Evolutionary conservation across 1,140 invertebrate species (phyloP), one percentile per base, ranked within the genome.

Genomic region (Sinella curviseta): DNA sequence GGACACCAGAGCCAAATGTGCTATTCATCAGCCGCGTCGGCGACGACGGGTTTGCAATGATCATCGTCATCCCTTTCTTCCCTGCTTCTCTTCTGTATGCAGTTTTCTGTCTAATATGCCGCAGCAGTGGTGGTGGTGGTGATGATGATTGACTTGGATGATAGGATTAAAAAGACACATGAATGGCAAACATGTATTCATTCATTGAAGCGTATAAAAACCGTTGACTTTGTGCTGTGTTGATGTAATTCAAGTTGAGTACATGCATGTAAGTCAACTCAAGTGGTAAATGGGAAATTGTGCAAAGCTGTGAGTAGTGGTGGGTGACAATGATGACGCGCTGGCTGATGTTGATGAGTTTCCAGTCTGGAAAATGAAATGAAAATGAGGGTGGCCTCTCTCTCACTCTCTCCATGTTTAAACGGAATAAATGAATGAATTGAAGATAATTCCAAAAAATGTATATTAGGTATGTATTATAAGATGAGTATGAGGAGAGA

Each of bases 91-190:
- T n/a, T n/a, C n/a, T n/a, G n/a, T n/a, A 48, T 48, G 39, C 8
- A 20, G 20, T 48, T 12, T 48, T 8, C 39, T 12, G 24, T 65
- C 8, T 65, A 65, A 17, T 65, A 14, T 65, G 57, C 39, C 20
- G 39, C 8, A 8, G 57, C 57, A 4, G 4, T 16, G 14, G 24
- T n/a, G 14, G 24, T 60, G 57, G 20, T 48, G 24, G 24, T 60
- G 57, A 26, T 60, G 65, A 33, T 70, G 65, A 70, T 70, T 70
- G 65, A 70, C 65, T 65, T 70, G 65, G 65, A 70, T 70, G 65
- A 70, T 70, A 70, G 65, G 65, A 70, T 70, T 70, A 70, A 31
- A 65, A 26, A 70, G 65, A 33, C 28, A 33, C 24, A 26, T 60
- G 57, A 17, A 60, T 60, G 26, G 26, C 65, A 70, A 26, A 65